Base-by-base conservation (phyloP, 1,140 invertebrate species). In the Oryctes rhinoceros region DNA sequence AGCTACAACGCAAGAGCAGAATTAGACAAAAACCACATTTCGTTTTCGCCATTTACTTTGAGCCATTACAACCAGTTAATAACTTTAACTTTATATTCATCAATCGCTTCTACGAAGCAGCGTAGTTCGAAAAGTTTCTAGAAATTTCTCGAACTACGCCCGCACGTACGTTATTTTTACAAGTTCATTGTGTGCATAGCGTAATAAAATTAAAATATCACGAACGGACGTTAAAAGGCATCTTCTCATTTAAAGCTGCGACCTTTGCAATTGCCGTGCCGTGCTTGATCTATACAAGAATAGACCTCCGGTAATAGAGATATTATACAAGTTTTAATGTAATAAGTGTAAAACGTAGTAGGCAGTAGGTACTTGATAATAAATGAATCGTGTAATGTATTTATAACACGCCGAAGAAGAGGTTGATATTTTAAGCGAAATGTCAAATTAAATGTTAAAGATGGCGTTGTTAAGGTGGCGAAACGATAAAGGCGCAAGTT, bases 321-420 rank as follows among this genome's bases (percentile, higher is more conserved):
- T 53, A 53, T 53, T 53, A 53, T 53, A 53, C 49, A 53, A 53
- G 49, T 53, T 53, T 15, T 53, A 53, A 53, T 53, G 49, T 53
- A 53, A 53, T 53, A 53, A 53, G n/a, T 53, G 49, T 53, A 44
- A 44, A 44, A 44, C 39, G 39, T 10, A 10, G 39, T 44, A 15
- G 49, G 49, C 39, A 0, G 39, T 44, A 15, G 49, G 49, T 53
- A 53, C 49, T 53, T 53, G 49, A 53, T 53, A 53, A 53, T 53
- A 53, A 53, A 53, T 53, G 49, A 53, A 53, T 53, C 49, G 49
- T 53, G 49, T 53, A 53, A 53, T 53, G 49, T 53, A 53, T 53
- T 53, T 53, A 53, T 53, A 53, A 53, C 49, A 53, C 49, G 13
- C 9, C 11, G 13, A 53, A 53, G 49, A 18, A 53, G 13, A 18